Percentiles rank a stretch among this genome's conserved stretches.
These are phyloP conservation scores for Myrmecobius fasciatus DNA, from an alignment of 2,113 vertebrate species.

Conservation along the genomic window DNA sequence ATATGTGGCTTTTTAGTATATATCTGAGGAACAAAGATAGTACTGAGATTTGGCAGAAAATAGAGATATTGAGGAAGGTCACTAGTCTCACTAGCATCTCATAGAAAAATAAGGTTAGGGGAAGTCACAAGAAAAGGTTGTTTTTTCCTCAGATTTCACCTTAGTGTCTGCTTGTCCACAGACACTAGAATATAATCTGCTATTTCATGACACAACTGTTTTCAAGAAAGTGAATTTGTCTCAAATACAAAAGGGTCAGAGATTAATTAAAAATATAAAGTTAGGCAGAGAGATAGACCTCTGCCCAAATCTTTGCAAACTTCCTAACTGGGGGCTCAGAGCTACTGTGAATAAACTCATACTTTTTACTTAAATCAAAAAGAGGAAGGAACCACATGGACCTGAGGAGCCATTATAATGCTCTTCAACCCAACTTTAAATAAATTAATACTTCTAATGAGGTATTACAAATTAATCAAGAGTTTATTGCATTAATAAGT, in stretches of 20 bases:
- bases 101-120: neutral
- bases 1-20: neutral
- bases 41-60: neutral
- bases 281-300: neutral
- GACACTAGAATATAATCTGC: neutral
- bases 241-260: neutral
- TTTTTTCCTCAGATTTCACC: neutral
- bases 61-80: neutral
- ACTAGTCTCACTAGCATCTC: neutral
- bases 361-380: neutral
- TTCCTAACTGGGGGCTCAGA: neutral
- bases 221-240: neutral
- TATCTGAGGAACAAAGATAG: neutral
- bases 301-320: neutral
- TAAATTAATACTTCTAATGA: neutral
- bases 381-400: neutral
- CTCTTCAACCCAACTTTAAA: neutral
- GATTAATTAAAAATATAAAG: neutral
- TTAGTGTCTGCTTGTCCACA: neutral
- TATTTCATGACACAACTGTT: neutral
- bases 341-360: neutral
- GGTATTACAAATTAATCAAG: neutral
- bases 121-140: neutral
- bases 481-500: constrained; percentile 8
- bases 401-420: neutral